These are phyloP conservation scores for Calyptommatus sinebrachiatus DNA, from an alignment of 2,113 vertebrate genomes.

Conservation along the genomic window DNA sequence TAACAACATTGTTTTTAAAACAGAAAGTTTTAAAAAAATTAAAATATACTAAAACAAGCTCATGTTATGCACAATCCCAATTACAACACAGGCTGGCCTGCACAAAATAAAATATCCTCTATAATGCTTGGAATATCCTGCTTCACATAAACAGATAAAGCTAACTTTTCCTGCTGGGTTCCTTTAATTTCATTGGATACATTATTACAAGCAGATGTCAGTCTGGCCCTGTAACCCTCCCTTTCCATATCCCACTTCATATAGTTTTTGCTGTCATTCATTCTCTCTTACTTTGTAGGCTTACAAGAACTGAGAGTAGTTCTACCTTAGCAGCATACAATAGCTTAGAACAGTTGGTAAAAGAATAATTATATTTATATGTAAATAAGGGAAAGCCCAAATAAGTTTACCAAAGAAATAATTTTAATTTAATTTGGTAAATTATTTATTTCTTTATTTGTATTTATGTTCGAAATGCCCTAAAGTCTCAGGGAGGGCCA, in stretches of 20 bases:
- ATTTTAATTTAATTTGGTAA: too few species aligned
- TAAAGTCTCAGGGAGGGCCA: too few species aligned
- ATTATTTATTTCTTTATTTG: too few species aligned
- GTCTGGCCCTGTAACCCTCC: background rate
- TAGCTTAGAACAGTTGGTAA: too few species aligned
- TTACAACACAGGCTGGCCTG: background rate
- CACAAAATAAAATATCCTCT: background rate
- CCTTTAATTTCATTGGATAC: conserved; percentile 2
- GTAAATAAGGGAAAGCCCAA: too few species aligned
- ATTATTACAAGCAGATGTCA: background rate
- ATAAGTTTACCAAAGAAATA: too few species aligned
- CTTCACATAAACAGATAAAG: background rate
- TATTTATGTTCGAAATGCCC: too few species aligned
- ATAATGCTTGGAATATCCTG: background rate
- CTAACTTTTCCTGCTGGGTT: background rate
- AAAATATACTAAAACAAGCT: conserved; percentile 12
- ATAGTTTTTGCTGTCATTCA: background rate
- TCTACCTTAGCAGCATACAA: background rate
- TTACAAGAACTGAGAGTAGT: background rate
- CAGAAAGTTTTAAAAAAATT: background rate
- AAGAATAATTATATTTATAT: too few species aligned
- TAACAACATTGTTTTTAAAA: conserved; percentile 5
- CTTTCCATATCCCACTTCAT: background rate
- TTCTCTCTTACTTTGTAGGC: background rate
- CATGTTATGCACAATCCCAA: background rate